phyloP scores from a whole-genome alignment of 2,888 invertebrate species.

The Tineola bisselliella region DNA sequence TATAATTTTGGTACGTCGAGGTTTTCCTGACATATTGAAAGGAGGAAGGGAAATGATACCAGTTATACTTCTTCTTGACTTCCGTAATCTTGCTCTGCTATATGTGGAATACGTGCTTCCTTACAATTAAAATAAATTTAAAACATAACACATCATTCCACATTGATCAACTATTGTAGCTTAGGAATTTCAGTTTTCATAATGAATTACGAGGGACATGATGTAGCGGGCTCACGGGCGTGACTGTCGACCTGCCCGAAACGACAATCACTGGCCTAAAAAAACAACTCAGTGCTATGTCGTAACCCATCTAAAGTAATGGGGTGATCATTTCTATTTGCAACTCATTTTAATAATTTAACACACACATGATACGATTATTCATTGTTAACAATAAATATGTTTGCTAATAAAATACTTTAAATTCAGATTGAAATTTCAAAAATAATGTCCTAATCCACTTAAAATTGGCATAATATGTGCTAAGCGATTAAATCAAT shows the following conservation, averaged over 20 bases:
- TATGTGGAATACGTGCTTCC: background rate
- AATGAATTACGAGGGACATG: background rate
- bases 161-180: background rate
- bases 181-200: background rate
- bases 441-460: background rate
- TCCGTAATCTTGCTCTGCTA: background rate
- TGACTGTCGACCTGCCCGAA: conserved; percentile 46
- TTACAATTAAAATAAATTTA: background rate
- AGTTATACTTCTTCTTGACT: background rate
- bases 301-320: conserved; percentile 31
- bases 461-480: background rate
- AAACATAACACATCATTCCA: background rate
- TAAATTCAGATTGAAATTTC: background rate
- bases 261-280: conserved; percentile 57
- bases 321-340: conserved; percentile 27
- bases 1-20: background rate
- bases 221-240: conserved; percentile 24
- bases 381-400: background rate
- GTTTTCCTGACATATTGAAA: conserved; percentile 9
- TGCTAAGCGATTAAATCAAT: background rate
- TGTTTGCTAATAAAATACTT: background rate
- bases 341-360: conserved; percentile 20
- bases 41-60: conserved; percentile 6
- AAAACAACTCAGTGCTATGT: conserved; percentile 45
- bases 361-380: background rate